phyloP scores from a whole-genome alignment of 30 jellyfish, hydroid and myxozoan genomes.

The Rhopilema esculentum region DNA sequence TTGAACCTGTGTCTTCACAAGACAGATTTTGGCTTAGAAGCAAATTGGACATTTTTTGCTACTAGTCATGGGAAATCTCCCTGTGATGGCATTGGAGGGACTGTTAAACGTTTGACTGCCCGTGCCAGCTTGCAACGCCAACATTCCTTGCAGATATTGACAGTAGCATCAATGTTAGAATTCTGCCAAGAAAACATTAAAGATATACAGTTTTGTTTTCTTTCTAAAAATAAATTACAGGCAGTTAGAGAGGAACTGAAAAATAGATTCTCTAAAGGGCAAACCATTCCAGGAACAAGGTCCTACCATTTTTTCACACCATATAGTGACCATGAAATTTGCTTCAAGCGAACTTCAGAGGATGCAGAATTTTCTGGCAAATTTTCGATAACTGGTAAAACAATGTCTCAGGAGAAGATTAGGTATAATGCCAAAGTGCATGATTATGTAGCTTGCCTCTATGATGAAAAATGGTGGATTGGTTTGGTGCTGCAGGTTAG shows the following conservation, averaged over 20 bases:
- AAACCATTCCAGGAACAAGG: conserved; percentile 80
- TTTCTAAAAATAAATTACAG: conserved; percentile 30
- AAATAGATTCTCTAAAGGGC: conserved; percentile 47
- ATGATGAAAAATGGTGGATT: background rate
- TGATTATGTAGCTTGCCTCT: background rate
- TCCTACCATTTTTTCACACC: conserved; percentile 53
- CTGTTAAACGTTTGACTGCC: no score
- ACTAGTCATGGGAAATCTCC: conserved; percentile 85
- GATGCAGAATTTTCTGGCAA: conserved; percentile 2
- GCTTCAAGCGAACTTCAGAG: background rate
- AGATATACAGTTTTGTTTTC: conserved; percentile 47
- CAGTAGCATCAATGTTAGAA: no score
- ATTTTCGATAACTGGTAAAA: background rate
- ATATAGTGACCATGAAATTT: conserved; percentile 12
- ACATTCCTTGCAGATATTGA: no score
- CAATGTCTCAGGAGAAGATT: background rate
- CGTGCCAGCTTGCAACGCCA: no score
- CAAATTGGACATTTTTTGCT: conserved; percentile 78
- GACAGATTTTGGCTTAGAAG: conserved; percentile 58
- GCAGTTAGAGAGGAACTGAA: conserved; percentile 29
- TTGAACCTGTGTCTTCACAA: conserved; percentile 65
- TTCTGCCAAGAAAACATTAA: conserved; percentile 58
- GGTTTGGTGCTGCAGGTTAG: background rate
- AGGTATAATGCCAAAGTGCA: background rate
- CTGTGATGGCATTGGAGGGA: conserved; percentile 74